phyloP scores from a whole-genome alignment of 2,888 invertebrate species.

The Microplitis manilae region DNA sequence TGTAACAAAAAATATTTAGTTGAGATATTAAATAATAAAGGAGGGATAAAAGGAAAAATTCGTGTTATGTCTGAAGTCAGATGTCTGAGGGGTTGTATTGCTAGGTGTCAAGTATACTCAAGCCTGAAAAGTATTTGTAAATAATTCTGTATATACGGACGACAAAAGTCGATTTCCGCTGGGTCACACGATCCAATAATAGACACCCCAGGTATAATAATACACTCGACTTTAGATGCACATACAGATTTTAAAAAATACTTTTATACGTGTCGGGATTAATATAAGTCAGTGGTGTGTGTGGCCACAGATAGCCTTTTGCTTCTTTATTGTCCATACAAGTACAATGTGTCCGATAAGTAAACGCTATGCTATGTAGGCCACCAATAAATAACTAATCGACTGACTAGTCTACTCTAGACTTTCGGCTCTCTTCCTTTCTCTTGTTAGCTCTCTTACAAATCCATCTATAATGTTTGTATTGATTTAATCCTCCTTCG shows the following conservation, averaged over 20 bases:
- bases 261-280: conserved; percentile 20
- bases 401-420: conserved; percentile 35
- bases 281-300: conserved; percentile 16
- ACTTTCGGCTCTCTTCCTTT: conserved; percentile 11
- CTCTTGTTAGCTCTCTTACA: background rate
- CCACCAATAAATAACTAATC: conserved; percentile 55
- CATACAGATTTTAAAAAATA: conserved; percentile 33
- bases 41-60: background rate
- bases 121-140: conserved; percentile 10
- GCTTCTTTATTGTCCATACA: conserved; percentile 5
- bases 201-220: conserved; percentile 43
- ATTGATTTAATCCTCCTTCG: no score
- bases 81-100: background rate
- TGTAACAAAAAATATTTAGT: background rate
- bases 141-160: background rate
- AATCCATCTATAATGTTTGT: background rate
- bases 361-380: conserved; percentile 50
- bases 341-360: conserved; percentile 35
- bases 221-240: conserved; percentile 20
- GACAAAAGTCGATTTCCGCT: conserved; percentile 37
- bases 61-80: background rate
- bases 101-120: background rate
- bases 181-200: conserved; percentile 46
- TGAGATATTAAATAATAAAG: background rate
- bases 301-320: conserved; percentile 2